phyloP scores from a whole-genome alignment of 2,888 invertebrate species.

The Salpingus planirostris region DNA sequence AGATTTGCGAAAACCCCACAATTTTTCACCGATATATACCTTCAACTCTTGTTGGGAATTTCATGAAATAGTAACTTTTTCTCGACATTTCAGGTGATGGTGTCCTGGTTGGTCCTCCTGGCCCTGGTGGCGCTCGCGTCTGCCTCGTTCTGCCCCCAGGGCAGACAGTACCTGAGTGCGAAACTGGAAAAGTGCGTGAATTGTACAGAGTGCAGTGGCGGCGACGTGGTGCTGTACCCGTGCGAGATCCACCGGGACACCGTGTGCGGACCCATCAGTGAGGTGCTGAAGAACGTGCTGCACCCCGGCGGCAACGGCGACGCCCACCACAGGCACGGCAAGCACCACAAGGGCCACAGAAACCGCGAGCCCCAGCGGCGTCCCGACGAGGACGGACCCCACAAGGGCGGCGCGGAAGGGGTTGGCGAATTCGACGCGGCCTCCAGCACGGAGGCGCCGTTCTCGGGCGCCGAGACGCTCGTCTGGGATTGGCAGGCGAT shows the following conservation, averaged over 20 bases:
- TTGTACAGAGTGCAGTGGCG: slow-evolving; percentile 60
- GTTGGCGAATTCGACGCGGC: slow-evolving; percentile 35
- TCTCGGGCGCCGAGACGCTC: slow-evolving; percentile 41
- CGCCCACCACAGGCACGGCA: slow-evolving; percentile 14
- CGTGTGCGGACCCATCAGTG: slow-evolving; percentile 57
- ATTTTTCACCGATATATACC: too few relatives aligned
- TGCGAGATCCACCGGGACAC: slow-evolving; percentile 70
- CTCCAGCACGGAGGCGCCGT: slow-evolving; percentile 38
- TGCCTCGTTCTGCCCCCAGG: slow-evolving; percentile 37
- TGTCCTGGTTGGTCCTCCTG: slow-evolving; percentile 26
- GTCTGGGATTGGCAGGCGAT: slow-evolving; percentile 69
- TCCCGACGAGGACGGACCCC: slow-evolving; percentile 17
- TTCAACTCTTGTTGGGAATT: too few relatives aligned
- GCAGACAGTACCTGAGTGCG: slow-evolving; percentile 63
- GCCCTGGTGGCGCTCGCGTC: slow-evolving; percentile 23
- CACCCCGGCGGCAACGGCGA: slow-evolving; percentile 4
- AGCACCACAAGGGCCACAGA: slow-evolving; percentile 25
- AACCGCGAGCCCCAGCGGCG: slow-evolving; percentile 17
- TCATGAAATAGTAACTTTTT: too few relatives aligned
- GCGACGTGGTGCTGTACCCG: slow-evolving; percentile 56
- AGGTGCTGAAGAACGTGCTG: slow-evolving; percentile 39
- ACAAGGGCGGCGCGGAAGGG: slow-evolving; percentile 8
- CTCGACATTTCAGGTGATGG: slow-evolving; percentile 39
- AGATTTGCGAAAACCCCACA: too few relatives aligned
- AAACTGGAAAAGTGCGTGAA: slow-evolving; percentile 55